Percentiles rank a stretch among this genome's conserved stretches.
Evolutionary conservation across 2,888 invertebrate species (phyloP).

Genomic region (Apamea epomidion): DNA sequence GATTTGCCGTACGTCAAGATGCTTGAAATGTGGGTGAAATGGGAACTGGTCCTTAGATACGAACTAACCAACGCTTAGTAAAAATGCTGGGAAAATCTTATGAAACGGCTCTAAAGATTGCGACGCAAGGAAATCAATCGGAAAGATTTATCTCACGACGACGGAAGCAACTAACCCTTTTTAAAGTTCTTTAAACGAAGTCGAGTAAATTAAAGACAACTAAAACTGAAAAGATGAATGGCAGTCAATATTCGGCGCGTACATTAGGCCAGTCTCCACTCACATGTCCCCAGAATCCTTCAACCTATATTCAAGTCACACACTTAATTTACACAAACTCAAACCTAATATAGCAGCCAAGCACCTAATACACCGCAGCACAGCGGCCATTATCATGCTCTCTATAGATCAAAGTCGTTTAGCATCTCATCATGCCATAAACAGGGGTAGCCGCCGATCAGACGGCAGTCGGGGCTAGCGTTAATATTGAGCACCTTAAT

Average conservation of each 20-base stretch:
- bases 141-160: background rate
- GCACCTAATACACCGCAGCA: conserved; percentile 14
- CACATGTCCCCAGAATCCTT: background rate
- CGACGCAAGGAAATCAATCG: background rate
- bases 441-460: conserved; percentile 56
- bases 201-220: background rate
- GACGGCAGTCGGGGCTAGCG: conserved; percentile 48
- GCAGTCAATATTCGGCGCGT: background rate
- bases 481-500: conserved; percentile 64
- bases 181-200: background rate
- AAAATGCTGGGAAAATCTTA: background rate
- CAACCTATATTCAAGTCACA: background rate
- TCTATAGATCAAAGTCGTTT: conserved; percentile 55
- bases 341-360: conserved; percentile 14
- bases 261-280: background rate
- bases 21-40: background rate
- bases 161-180: background rate
- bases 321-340: conserved; percentile 10
- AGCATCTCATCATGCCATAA: conserved; percentile 58
- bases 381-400: conserved; percentile 37
- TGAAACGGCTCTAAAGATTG: background rate
- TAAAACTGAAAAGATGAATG: background rate
- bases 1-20: background rate
- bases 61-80: background rate
- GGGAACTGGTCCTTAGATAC: background rate